phyloP scores from a whole-genome alignment of 2,113 vertebrate genomes.

The Variabilichromis moorii region DNA sequence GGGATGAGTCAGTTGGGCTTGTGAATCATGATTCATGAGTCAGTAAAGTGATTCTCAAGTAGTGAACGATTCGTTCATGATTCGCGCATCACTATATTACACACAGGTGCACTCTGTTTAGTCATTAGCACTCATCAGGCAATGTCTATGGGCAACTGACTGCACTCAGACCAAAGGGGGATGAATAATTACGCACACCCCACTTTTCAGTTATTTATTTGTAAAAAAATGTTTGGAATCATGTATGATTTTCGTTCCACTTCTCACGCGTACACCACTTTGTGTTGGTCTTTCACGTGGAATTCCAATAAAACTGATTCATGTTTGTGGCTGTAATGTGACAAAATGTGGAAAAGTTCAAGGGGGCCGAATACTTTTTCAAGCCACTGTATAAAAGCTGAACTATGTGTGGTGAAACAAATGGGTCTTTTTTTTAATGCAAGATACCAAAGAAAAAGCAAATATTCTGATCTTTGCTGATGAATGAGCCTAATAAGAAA shows the following conservation, averaged over 20 bases:
- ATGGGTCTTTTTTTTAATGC: not conserved
- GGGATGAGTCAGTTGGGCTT: too few species aligned
- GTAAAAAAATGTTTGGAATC: not conserved
- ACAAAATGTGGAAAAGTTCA: not conserved
- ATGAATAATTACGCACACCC: not conserved
- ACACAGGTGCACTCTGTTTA: too few species aligned
- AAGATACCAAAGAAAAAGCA: not conserved
- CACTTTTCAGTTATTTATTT: not conserved
- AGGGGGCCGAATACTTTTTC: not conserved
- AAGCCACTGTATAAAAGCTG: not conserved
- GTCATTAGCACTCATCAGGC: too few species aligned
- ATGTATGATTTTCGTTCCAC: not conserved
- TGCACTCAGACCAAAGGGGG: not conserved
- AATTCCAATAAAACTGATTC: not conserved
- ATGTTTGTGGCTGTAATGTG: not conserved
- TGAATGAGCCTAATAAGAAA: not conserved
- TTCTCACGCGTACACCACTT: accelerated
- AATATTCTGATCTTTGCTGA: not conserved
- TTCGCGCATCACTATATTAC: too few species aligned
- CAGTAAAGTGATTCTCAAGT: too few species aligned
- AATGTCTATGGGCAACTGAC: too few species aligned
- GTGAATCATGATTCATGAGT: too few species aligned
- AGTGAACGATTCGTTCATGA: too few species aligned
- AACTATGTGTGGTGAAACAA: not conserved
- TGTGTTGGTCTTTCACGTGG: accelerated